Conservation (phyloP, 2,113 vertebrate genomes). For the Natator depressus region DNA sequence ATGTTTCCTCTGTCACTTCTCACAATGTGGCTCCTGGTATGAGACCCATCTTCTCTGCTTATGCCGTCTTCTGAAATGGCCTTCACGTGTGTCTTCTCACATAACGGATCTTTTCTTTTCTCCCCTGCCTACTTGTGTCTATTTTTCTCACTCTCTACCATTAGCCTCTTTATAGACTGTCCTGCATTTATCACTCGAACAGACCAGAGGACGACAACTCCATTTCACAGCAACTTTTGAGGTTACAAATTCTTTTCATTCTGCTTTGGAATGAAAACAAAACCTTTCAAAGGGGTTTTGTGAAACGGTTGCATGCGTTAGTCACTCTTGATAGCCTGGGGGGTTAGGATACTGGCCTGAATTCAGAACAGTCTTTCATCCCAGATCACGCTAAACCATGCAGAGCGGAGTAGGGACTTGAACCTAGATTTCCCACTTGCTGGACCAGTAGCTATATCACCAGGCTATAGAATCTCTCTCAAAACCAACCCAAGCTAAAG, state of each 20-base stretch:
- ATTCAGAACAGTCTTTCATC: background rate
- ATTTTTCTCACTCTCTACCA: background rate
- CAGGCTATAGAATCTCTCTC: background rate
- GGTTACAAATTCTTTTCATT: background rate
- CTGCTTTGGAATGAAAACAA: background rate
- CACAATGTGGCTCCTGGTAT: background rate
- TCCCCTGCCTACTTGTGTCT: background rate
- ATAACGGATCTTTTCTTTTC: background rate
- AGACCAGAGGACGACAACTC: background rate
- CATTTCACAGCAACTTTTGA: background rate
- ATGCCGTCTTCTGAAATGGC: background rate
- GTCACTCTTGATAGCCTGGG: background rate
- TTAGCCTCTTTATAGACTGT: background rate
- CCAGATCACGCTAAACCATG: background rate
- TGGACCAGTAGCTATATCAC: background rate
- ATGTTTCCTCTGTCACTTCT: background rate
- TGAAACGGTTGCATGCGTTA: background rate
- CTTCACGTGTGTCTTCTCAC: background rate
- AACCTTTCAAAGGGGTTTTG: background rate
- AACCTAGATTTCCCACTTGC: background rate
- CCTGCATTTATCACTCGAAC: background rate
- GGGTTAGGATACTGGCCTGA: background rate
- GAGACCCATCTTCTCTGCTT: background rate
- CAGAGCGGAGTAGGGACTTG: background rate
- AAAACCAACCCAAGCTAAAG: background rate